phyloP scores from a whole-genome alignment of 2,797 vertebrate genomes.

The Limnodromus scolopaceus region DNA sequence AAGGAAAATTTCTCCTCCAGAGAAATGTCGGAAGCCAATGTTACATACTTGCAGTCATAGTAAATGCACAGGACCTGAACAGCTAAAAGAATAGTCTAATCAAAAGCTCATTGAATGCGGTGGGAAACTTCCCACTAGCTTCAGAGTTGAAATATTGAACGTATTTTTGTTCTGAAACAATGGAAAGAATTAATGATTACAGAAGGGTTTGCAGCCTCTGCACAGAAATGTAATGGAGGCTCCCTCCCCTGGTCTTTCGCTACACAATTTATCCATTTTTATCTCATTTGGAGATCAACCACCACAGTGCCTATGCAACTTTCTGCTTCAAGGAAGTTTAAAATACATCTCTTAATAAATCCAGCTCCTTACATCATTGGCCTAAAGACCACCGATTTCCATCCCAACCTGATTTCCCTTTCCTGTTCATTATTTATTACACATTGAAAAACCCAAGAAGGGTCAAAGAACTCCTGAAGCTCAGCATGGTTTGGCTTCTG shows the following conservation, averaged over 20 bases:
- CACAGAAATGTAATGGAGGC: neutral
- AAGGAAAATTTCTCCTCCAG: neutral
- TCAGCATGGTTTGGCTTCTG: neutral
- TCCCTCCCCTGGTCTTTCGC: neutral
- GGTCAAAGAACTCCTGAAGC: neutral
- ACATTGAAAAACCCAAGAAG: neutral
- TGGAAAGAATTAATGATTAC: neutral
- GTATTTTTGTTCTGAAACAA: neutral
- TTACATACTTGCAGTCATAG: neutral
- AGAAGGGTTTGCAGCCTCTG: neutral
- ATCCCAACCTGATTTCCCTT: neutral
- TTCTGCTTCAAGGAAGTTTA: neutral
- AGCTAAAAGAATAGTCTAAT: neutral
- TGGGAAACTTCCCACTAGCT: neutral
- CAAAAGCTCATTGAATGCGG: constrained; percentile 19
- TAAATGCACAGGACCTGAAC: neutral
- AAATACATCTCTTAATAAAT: neutral
- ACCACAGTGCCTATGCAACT: neutral
- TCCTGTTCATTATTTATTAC: neutral
- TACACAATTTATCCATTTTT: neutral
- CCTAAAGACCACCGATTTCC: neutral
- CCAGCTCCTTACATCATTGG: neutral
- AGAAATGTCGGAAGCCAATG: neutral
- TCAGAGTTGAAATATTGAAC: neutral
- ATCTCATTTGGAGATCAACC: neutral